Conservation (phyloP, 2,888 invertebrate species). For the Coleophora deauratella region DNA sequence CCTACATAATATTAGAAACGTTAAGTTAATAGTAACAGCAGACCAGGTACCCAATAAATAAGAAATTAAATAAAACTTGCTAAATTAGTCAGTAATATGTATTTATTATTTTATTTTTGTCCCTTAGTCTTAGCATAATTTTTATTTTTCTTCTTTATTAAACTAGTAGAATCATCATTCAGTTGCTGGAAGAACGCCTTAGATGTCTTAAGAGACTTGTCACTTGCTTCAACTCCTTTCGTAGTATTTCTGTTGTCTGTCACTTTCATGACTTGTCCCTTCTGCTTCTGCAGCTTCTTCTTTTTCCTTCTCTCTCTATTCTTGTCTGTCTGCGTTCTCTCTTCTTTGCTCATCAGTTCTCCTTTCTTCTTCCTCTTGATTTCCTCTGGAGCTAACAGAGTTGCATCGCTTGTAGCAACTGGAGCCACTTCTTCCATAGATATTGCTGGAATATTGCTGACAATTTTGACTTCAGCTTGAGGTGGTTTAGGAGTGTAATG, state of each 20-base stretch:
- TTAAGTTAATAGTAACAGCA: too few species aligned
- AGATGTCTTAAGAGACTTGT: slow-evolving; percentile 76
- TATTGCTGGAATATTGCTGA: slow-evolving; percentile 93
- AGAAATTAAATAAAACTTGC: too few species aligned
- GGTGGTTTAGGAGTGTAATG: slow-evolving; percentile 93
- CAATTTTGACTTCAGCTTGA: slow-evolving; percentile 89
- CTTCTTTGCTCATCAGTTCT: slow-evolving; percentile 80
- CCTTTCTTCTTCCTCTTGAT: slow-evolving; percentile 77
- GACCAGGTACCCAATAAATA: too few species aligned
- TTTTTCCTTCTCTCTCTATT: slow-evolving; percentile 91
- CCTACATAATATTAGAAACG: too few species aligned
- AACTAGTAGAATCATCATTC: slow-evolving; percentile 79
- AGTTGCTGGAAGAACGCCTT: slow-evolving; percentile 90
- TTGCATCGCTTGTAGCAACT: slow-evolving; percentile 86
- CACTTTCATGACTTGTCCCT: slow-evolving; percentile 55
- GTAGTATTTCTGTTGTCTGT: slow-evolving; percentile 68
- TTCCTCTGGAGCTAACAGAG: slow-evolving; percentile 94
- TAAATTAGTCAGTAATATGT: too few species aligned
- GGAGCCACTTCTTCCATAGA: slow-evolving; percentile 97
- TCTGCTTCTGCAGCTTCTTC: slow-evolving; percentile 81
- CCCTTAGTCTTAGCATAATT: slow-evolving; percentile 40
- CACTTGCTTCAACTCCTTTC: slow-evolving; percentile 75
- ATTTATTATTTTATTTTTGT: slow-evolving; percentile 18
- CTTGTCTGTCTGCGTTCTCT: slow-evolving; percentile 89
- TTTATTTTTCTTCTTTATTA: slow-evolving; percentile 47